Evolutionary conservation across 2,888 invertebrate genomes (phyloP).

Genomic region (Crematogaster levior): DNA sequence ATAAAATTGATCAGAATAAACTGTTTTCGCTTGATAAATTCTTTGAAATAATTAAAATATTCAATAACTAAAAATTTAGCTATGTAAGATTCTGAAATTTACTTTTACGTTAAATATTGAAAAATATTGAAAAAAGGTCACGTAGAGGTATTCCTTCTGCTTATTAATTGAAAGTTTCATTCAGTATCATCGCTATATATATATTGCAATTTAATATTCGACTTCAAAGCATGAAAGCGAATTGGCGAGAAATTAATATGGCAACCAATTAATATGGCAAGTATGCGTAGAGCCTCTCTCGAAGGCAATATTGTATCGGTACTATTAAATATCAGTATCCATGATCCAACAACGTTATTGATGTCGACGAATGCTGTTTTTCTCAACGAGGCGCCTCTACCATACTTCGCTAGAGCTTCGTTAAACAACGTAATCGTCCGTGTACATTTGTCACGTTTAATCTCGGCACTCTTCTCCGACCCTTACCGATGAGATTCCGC

Average conservation of each 20-base stretch:
- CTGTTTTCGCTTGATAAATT: not conserved
- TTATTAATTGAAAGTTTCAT: constrained; percentile 15
- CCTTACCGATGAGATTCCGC: constrained; percentile 62
- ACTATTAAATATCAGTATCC: constrained; percentile 45
- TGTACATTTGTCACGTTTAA: constrained; percentile 53
- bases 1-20: not conserved
- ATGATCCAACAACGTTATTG: constrained; percentile 38
- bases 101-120: not conserved
- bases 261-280: constrained; percentile 24
- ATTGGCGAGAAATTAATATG: constrained; percentile 9
- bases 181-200: not conserved
- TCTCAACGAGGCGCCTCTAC: not conserved
- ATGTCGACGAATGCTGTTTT: constrained; percentile 47
- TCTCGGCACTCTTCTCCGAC: constrained; percentile 45
- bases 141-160: not conserved
- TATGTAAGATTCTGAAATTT: not conserved
- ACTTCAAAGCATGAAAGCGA: not conserved
- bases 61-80: not conserved
- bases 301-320: constrained; percentile 41
- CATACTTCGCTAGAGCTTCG: constrained; percentile 39
- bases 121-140: not conserved
- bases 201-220: not conserved
- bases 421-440: constrained; percentile 52
- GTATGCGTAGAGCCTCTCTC: not conserved
- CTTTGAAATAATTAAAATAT: not conserved